phyloP scores from a whole-genome alignment of 2,888 invertebrate genomes.

The Drosophila subquinaria region DNA sequence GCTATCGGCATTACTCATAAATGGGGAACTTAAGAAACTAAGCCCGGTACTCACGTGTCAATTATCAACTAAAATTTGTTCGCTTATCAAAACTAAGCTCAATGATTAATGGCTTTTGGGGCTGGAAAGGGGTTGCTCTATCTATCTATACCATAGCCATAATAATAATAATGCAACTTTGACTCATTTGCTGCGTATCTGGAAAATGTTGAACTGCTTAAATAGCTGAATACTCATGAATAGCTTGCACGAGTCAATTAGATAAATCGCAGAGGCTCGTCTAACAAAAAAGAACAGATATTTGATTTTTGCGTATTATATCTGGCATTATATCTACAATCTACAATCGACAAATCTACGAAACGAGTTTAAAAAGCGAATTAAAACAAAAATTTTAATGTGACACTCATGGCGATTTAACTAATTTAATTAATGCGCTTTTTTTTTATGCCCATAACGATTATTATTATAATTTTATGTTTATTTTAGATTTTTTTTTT shows the following conservation, averaged over 20 bases:
- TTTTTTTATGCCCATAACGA: constrained; percentile 58
- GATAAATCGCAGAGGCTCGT: constrained; percentile 44
- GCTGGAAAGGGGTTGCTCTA: neutral
- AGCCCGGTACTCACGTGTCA: constrained; percentile 36
- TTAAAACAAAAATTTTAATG: constrained; percentile 54
- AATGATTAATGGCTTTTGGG: constrained; percentile 11
- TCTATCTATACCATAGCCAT: neutral
- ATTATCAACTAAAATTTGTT: constrained; percentile 10
- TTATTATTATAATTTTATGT: constrained; percentile 66
- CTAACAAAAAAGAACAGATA: neutral
- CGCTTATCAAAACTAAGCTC: constrained; percentile 21
- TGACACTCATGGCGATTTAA: constrained; percentile 73
- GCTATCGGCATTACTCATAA: constrained; percentile 24
- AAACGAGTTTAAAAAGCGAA: constrained; percentile 43
- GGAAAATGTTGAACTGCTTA: constrained; percentile 11
- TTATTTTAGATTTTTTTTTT: constrained; percentile 26
- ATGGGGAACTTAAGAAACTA: neutral
- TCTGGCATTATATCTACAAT: constrained; percentile 18
- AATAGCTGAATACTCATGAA: constrained; percentile 10
- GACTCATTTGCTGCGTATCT: constrained; percentile 7
- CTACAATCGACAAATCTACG: constrained; percentile 15
- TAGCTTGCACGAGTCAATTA: constrained; percentile 10
- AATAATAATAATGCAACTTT: constrained; percentile 1
- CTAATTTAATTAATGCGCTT: constrained; percentile 73
- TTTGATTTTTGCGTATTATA: constrained; percentile 23